These are phyloP conservation scores for Cyanoderma ruficeps DNA, from an alignment of 2,113 vertebrate species.

Conservation along the genomic window DNA sequence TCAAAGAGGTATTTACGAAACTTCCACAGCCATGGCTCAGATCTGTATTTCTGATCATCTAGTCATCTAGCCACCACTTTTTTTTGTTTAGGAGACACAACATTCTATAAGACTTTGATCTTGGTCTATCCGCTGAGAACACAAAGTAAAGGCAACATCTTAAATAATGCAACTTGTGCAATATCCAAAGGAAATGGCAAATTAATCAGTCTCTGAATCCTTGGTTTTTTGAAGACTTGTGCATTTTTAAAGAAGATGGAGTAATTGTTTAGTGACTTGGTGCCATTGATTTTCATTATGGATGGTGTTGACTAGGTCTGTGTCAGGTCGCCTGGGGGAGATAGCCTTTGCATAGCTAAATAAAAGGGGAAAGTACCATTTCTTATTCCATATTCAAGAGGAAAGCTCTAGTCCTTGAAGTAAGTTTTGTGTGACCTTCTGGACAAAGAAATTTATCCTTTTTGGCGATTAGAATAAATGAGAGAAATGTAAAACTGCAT, in stretches of 20 bases:
- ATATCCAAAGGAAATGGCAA: constrained; percentile 77
- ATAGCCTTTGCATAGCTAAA: constrained; percentile 81
- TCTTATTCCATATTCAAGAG: constrained; percentile 66
- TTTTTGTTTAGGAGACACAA: background rate
- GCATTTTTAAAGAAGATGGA: constrained; percentile 83
- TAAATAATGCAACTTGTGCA: constrained; percentile 79
- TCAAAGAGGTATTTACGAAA: background rate
- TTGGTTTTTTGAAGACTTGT: constrained; percentile 76
- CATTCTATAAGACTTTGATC: constrained; percentile 63
- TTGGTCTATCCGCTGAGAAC: constrained; percentile 48
- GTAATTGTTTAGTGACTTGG: constrained; percentile 86
- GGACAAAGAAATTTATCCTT: constrained; percentile 30
- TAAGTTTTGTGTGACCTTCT: constrained; percentile 68
- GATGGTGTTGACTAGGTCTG: constrained; percentile 75
- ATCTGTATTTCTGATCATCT: constrained; percentile 18
- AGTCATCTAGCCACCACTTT: background rate
- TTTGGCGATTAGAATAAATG: background rate
- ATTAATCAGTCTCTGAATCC: constrained; percentile 82
- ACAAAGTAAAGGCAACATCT: constrained; percentile 47
- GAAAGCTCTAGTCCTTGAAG: constrained; percentile 54
- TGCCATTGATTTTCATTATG: constrained; percentile 88
- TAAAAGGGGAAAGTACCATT: constrained; percentile 65
- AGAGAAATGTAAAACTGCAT: background rate
- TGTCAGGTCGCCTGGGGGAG: constrained; percentile 79
- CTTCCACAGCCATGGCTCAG: background rate